Evolutionary conservation across 2,888 invertebrate genomes (phyloP).

Genomic region (Aphodius sticticus): DNA sequence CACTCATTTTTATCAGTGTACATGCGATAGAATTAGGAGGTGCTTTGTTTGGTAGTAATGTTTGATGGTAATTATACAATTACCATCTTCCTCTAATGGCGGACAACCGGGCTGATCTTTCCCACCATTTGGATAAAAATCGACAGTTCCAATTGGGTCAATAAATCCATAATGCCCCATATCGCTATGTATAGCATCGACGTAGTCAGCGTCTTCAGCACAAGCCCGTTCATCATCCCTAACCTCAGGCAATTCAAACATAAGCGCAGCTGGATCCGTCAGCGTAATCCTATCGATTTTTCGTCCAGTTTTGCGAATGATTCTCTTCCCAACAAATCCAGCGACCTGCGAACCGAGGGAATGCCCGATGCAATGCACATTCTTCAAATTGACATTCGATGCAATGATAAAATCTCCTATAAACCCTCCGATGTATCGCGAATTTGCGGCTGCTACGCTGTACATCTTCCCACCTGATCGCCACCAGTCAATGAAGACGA

Average conservation of each 20-base stretch:
- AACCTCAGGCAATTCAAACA: conserved; percentile 45
- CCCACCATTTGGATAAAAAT: conserved; percentile 60
- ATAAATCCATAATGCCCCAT: conserved; percentile 57
- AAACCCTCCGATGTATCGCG: conserved; percentile 58
- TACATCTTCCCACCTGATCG: conserved; percentile 47
- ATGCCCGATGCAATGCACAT: conserved; percentile 60
- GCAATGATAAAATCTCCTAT: conserved; percentile 56
- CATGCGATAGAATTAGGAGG: too few relatives aligned
- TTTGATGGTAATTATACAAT: neutral
- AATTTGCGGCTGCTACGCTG: conserved; percentile 58
- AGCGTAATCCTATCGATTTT: conserved; percentile 60
- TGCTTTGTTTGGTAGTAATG: too few relatives aligned
- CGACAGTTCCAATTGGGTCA: conserved; percentile 55
- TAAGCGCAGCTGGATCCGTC: conserved; percentile 60
- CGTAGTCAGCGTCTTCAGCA: conserved; percentile 55
- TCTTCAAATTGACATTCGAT: conserved; percentile 52
- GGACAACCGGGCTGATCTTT: conserved; percentile 58
- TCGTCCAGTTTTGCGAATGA: conserved; percentile 45
- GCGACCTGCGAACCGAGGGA: conserved; percentile 58
- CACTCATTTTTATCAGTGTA: too few relatives aligned
- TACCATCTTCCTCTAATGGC: conserved; percentile 44
- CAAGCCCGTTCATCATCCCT: conserved; percentile 53
- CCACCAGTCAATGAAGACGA: conserved; percentile 61
- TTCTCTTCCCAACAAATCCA: conserved; percentile 50
- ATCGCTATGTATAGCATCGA: conserved; percentile 59